Evolutionary conservation across 2,113 vertebrate genomes (phyloP), one percentile per base, ranked within the genome.

Genomic region (Oreochromis niloticus): DNA sequence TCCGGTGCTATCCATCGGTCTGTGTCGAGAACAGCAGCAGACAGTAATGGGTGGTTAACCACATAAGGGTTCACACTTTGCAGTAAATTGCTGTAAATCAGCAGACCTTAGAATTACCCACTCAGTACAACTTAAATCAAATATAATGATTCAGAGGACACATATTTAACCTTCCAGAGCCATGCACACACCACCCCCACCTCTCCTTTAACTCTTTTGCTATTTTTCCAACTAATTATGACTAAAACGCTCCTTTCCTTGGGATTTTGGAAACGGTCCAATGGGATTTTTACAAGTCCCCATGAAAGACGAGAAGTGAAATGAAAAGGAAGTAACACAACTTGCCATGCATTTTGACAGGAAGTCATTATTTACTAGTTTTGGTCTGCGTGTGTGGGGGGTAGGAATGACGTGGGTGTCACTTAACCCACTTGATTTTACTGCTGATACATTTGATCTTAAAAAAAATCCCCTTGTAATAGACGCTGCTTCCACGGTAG

Each of bases 341-440:
- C 79, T 87, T 89, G 84, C 84, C 11, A 17, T 85, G 63, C 61
- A 56, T 94, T 89, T 87, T 93, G 41, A 52, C 92, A 93, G 95
- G 95, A 96, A 96, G 92, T 91, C 61, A 91, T 95, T 92, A 93
- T 91, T 94, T 94, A 94, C 82, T 91, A 82, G 71, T 90, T 90
- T 79, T 12, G 36, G 11, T 88, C 57, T 80, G 81, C 46, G 80
- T 84, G 85, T 81, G 56, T 39, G 54, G 36, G n/a, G 48, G 73
- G 14, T 56, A 84, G 91, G 92, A 91, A 92, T 88, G 59, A 71
- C 41, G 91, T 93, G 89, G 91, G 88, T 68, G 92, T 82, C 50
- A 50, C 80, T 86, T 83, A 88, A 90, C 82, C 87, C 41, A 16
- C 6, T 1, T 90, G 91, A 91, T 94, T 87, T 59, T 19, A 34